Percentiles rank a stretch among this genome's conserved stretches.
phyloP scores from a whole-genome alignment of 1,140 invertebrate species.

The Drosophila trapezifrons region DNA sequence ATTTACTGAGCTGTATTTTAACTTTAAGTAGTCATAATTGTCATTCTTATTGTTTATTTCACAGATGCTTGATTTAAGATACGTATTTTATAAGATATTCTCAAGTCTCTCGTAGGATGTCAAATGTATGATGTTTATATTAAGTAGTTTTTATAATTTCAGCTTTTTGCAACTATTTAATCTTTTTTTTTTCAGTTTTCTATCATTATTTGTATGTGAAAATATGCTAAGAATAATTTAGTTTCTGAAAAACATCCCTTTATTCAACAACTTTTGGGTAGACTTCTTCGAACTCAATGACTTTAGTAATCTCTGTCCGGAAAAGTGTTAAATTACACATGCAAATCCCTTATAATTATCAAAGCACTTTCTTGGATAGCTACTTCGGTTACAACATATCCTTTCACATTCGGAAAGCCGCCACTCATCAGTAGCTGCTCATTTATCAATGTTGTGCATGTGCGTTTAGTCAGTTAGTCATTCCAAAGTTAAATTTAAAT shows the following conservation, averaged over 20 bases:
- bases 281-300: neutral
- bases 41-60: neutral
- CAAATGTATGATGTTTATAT: neutral
- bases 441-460: constrained; percentile 38
- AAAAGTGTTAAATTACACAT: constrained; percentile 31
- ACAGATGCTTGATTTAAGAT: neutral
- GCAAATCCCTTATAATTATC: constrained; percentile 43
- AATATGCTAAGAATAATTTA: no score
- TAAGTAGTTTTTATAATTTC: neutral
- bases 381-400: neutral
- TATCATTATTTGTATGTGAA: no score
- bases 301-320: neutral
- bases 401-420: neutral
- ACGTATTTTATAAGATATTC: neutral
- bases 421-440: constrained; percentile 33
- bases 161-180: no score
- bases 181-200: no score
- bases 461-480: constrained; percentile 36
- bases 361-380: neutral
- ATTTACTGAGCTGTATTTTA: constrained; percentile 23
- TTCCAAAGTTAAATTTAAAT: constrained; percentile 52
- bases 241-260: neutral
- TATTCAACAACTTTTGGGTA: no score
- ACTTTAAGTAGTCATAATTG: constrained; percentile 6
- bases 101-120: no score